These are phyloP conservation scores for Lypha dubia DNA, from an alignment of 2,888 invertebrate species.

Conservation along the genomic window DNA sequence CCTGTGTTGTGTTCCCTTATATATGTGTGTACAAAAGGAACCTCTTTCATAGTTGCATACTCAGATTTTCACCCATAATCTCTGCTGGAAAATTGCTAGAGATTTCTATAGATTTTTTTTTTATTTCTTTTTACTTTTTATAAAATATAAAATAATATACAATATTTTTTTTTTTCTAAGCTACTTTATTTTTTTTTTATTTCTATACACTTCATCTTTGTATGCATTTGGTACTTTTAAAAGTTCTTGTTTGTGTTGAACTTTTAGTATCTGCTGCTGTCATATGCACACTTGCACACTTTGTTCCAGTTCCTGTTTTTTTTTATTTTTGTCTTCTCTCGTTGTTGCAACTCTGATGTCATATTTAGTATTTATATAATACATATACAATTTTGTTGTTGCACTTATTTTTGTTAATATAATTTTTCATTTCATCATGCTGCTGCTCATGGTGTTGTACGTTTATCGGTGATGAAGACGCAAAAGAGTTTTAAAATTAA, in stretches of 20 bases:
- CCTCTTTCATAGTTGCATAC: constrained; percentile 22
- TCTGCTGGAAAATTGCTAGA: constrained; percentile 60
- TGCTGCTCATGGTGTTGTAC: constrained; percentile 59
- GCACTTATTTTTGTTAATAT: constrained; percentile 60
- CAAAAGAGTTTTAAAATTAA: too few species aligned
- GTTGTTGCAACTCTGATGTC: constrained; percentile 43
- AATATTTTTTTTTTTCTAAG: constrained; percentile 17
- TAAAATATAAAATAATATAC: too few species aligned
- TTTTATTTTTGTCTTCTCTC: too few species aligned
- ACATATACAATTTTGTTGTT: constrained; percentile 8
- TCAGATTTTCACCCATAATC: constrained; percentile 53
- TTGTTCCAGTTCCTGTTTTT: constrained; percentile 11
- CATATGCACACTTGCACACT: constrained; percentile 69
- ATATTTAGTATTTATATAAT: constrained; percentile 38
- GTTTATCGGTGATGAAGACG: constrained; percentile 19
- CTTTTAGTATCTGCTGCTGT: constrained; percentile 61
- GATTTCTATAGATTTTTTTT: constrained; percentile 53
- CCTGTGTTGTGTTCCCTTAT: too few species aligned
- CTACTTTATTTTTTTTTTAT: constrained; percentile 33
- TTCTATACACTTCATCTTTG: not conserved
- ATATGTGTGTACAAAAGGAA: constrained; percentile 28
- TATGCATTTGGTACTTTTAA: not conserved
- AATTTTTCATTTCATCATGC: constrained; percentile 71
- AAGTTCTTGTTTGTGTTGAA: constrained; percentile 13
- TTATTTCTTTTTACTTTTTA: not conserved